Base-by-base conservation (phyloP, 2,888 invertebrate species). In the Plebejus melissa region DNA sequence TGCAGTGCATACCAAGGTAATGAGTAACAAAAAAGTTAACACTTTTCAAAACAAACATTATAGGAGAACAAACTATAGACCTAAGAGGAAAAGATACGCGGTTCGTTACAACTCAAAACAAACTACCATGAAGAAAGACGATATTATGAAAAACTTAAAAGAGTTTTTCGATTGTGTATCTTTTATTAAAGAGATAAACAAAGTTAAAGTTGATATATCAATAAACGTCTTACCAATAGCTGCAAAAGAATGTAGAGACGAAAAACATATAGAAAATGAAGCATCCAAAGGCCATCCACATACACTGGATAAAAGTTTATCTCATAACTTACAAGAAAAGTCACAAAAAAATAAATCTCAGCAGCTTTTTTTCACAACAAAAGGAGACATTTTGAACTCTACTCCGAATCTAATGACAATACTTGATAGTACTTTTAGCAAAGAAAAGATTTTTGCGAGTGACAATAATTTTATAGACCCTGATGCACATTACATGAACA, bases 201-300 rank as follows among this genome's bases (percentile, higher is more conserved):
- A 88, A 76, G 81, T 90, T 16, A 86, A 87, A 78, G 76, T 91
- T 69, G 87, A 91, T 77, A 81, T 91, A 77, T 84, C 86, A 70
- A 81, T 91, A 5, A 90, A 88, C 77, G 79, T 90, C 0, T 81
- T 81, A 71, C 87, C 90, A 16, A 78, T 80, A n/a, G 54, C 71
- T 75, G 58, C 28, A 65, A 32, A 65, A 36, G 22, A 50, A 32
- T 16, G 7, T 11, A 7, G 6, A 32, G 1, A 16, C 16, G 32
- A 32, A 72, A 72, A 72, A 41, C 46, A 0, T n/a, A 6, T 28
- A 4, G 46, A 72, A 28, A 54, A 72, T 16, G 54, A 50, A 54
- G 6, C 7, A n/a, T 32, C 50, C 28, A 28, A 46, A 22, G 54
- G 2, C 0, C 16, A 32, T 6, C 38, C 32, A 32, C 1, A 65